Evolutionary conservation across 2,888 invertebrate species (phyloP), one percentile per base, ranked within the genome.

Genomic region (Hyppa rectilinea): DNA sequence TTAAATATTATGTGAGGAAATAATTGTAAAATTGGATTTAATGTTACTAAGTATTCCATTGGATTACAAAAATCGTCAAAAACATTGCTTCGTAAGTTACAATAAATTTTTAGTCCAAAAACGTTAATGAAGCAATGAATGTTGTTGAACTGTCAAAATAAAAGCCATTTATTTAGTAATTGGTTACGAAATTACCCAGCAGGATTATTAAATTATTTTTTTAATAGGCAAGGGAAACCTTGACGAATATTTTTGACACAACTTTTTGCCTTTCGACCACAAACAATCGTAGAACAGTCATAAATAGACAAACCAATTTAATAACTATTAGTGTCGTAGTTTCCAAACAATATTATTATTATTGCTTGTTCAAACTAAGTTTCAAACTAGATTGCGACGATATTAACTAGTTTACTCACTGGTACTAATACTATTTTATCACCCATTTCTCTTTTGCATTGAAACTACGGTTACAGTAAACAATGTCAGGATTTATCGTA

Each of bases 401-500:
- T 61, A 36, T 9, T 20, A 26, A 2, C 23, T 34, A 20, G 14
- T 47, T 23, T 20, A 9, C 5, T 64, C 26, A 52, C 29, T 52
- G 29, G 5, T 23, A 17, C 40, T 43, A 2, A n/a, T 45, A n/a
- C 14, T n/a, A 40, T 31, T 63, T 12, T 23, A 34, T 31, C 17
- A 26, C 4, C 14, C 52, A 43, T 52, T 40, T 36, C 23, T 23
- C 20, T 40, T 62, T 52, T 34, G 14, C n/a, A 14, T 36, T 43
- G 12, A 68, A 68, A 29, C 23, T 53, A 65, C 26, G 2, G 26
- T 65, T 60, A 53, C 26, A 29, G 43, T 9, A 55, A 68, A 66
- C 38, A 38, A 47, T 68, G 36, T 67, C 58, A 43, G 34, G 50
- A 53, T 69, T 26, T 69, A 69, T 52, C 38, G 23, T 3, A 9